phyloP scores from a whole-genome alignment of 1,140 invertebrate genomes.

The Nixonia krombeini region DNA sequence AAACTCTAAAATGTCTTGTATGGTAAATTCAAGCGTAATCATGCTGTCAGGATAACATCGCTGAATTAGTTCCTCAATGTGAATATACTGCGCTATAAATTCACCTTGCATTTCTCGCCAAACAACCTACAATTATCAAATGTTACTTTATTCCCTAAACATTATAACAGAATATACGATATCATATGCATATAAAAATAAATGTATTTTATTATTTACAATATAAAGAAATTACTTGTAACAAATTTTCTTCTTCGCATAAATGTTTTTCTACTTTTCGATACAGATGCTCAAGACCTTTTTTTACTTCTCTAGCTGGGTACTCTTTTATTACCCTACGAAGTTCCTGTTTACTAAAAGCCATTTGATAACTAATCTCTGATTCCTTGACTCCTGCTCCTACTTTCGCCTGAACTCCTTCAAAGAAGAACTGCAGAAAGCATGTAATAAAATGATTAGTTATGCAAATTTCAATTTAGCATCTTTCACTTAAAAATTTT shows the following conservation, averaged over 20 bases:
- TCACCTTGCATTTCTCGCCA: conserved; percentile 99
- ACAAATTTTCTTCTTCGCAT: conserved; percentile 93
- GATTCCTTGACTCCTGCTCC: conserved; percentile 95
- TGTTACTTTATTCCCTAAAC: not conserved
- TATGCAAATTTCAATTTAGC: too few species aligned
- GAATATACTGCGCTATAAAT: conserved; percentile 97
- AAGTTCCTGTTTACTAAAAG: conserved; percentile 97
- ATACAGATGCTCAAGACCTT: conserved; percentile 94
- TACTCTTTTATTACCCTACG: conserved; percentile 96
- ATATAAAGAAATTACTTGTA: conserved; percentile 78
- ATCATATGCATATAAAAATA: conserved; percentile 10
- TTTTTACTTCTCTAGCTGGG: conserved; percentile 95
- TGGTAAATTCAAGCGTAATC: conserved; percentile 95
- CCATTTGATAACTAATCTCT: conserved; percentile 98
- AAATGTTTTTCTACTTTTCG: conserved; percentile 98
- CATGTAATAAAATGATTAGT: too few species aligned
- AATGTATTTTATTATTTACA: conserved; percentile 16
- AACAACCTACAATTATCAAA: too few species aligned
- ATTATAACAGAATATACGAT: conserved; percentile 4
- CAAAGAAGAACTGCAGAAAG: conserved; percentile 92
- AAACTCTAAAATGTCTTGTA: conserved; percentile 94
- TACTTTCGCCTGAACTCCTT: conserved; percentile 92
- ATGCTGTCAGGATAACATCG: conserved; percentile 97
- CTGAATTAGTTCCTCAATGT: conserved; percentile 93
- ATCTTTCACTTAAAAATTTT: too few species aligned